phyloP scores from a whole-genome alignment of 2,888 invertebrate species.

The Aleiodes testaceus region DNA sequence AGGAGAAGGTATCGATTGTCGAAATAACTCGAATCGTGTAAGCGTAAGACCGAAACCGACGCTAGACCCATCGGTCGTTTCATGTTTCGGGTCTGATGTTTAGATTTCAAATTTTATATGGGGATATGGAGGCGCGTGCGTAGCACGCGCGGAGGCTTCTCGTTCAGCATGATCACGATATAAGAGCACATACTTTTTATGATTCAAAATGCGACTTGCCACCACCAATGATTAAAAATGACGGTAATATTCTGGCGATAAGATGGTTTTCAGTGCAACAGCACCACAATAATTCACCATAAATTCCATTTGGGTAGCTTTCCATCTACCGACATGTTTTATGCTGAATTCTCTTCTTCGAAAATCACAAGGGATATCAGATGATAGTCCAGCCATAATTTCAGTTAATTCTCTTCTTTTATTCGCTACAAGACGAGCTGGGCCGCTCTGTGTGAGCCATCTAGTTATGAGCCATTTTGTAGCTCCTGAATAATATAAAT shows the following conservation, averaged over 20 bases:
- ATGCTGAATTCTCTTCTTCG: not conserved
- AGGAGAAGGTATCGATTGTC: too few species aligned
- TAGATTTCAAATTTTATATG: too few species aligned
- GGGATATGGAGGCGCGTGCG: too few species aligned
- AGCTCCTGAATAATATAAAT: not conserved
- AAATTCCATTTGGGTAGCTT: slow-evolving; percentile 16
- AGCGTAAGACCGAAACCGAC: too few species aligned
- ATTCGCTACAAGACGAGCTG: not conserved
- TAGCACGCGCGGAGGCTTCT: too few species aligned
- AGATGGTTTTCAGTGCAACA: not conserved
- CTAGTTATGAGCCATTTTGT: slow-evolving; percentile 11
- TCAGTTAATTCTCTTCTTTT: not conserved
- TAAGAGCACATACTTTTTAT: not conserved
- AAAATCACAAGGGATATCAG: slow-evolving; percentile 12
- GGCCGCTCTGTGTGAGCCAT: not conserved
- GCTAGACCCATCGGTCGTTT: too few species aligned
- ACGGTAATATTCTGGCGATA: not conserved
- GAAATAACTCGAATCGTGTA: too few species aligned
- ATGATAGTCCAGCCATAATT: not conserved
- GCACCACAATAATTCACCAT: slow-evolving; percentile 22
- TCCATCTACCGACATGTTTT: slow-evolving; percentile 17
- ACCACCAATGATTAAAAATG: slow-evolving; percentile 8
- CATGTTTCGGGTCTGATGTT: too few species aligned
- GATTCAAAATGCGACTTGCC: slow-evolving; percentile 1
- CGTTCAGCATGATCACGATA: not conserved